phyloP scores from a whole-genome alignment of 2,888 invertebrate species.

The Eudasyphora cyanicolor region DNA sequence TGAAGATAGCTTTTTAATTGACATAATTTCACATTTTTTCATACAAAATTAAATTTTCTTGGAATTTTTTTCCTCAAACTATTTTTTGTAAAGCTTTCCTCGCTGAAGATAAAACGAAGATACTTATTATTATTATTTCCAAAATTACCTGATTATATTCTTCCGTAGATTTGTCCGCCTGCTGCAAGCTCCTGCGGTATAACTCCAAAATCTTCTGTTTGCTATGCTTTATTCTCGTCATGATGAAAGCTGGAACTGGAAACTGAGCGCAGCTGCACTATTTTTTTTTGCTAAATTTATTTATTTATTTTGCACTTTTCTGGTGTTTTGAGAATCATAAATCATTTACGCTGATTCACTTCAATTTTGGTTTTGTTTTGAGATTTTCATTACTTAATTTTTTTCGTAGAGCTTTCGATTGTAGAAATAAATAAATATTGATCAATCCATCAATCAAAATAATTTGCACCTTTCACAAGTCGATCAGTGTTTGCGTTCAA shows the following conservation, averaged over 20 bases:
- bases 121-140: too few relatives aligned
- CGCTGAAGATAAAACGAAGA: too few relatives aligned
- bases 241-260: background rate
- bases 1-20: too few relatives aligned
- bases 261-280: too few relatives aligned
- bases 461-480: slow-evolving; percentile 58
- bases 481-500: slow-evolving; percentile 21
- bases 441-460: slow-evolving; percentile 44
- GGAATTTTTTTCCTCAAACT: too few relatives aligned
- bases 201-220: slow-evolving; percentile 8
- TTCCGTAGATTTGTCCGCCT: background rate
- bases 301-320: background rate
- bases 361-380: slow-evolving; percentile 13
- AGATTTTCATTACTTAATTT: background rate
- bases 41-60: too few relatives aligned
- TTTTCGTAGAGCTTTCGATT: slow-evolving; percentile 14
- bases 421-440: background rate
- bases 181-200: background rate
- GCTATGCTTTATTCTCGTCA: background rate
- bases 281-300: background rate
- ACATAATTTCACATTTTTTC: too few relatives aligned
- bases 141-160: slow-evolving; percentile 5
- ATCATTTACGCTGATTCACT: slow-evolving; percentile 6
- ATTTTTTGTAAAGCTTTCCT: too few relatives aligned
- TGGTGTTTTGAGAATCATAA: background rate